A percentile compares a stretch with the other conserved stretches of the same genome.
These are phyloP conservation scores for Rapana venosa DNA, from an alignment of 2,888 invertebrate genomes.

Conservation along the genomic window DNA sequence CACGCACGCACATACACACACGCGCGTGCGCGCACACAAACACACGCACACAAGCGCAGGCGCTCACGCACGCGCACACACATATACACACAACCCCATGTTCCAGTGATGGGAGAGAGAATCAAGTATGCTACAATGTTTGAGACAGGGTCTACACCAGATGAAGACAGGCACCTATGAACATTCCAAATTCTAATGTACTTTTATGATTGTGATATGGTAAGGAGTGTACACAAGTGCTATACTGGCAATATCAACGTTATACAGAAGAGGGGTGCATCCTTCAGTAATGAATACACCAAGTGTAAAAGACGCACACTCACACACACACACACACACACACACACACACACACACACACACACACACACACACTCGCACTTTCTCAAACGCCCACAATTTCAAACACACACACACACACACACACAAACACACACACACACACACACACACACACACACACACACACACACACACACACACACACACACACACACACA, in stretches of 20 bases:
- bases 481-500: slow-evolving; percentile 34
- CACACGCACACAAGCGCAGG: too few relatives aligned
- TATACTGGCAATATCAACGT: too few relatives aligned
- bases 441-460: neutral
- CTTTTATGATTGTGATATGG: too few relatives aligned
- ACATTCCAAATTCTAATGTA: too few relatives aligned
- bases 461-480: neutral
- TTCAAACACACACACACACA: slow-evolving; percentile 31
- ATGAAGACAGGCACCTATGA: too few relatives aligned
- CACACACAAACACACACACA: neutral
- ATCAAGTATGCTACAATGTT: too few relatives aligned
- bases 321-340: neutral
- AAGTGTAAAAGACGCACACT: neutral
- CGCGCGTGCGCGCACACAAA: neutral
- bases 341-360: neutral
- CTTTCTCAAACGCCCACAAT: too few relatives aligned
- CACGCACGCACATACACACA: slow-evolving; percentile 24
- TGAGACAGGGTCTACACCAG: too few relatives aligned
- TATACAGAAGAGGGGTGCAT: too few relatives aligned
- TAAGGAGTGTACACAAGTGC: too few relatives aligned
- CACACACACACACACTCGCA: slow-evolving; percentile 34
- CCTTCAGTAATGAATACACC: neutral
- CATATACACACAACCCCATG: neutral
- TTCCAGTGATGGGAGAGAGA: too few relatives aligned
- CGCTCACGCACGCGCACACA: too few relatives aligned